Conservation (phyloP, 2,113 vertebrate species). For the Psettodes erumei region DNA sequence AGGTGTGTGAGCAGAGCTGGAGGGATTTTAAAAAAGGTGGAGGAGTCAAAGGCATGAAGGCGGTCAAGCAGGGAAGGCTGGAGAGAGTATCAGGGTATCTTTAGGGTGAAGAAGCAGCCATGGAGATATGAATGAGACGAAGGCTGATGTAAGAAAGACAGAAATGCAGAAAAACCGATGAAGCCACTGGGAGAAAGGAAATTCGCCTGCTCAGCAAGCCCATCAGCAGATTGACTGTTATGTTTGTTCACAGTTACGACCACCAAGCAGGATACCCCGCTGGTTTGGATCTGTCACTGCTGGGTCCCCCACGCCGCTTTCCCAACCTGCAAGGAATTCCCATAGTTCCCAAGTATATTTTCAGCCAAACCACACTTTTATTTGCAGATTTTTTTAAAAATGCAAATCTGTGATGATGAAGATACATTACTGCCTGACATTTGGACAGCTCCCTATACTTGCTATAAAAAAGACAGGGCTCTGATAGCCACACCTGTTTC, state of each 20-base stretch:
- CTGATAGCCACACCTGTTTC: neutral
- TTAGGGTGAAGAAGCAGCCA: neutral
- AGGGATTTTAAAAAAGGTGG: neutral
- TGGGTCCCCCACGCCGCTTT: slow-evolving; percentile 21
- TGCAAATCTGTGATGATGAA: neutral
- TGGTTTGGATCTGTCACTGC: slow-evolving; percentile 28
- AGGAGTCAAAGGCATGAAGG: neutral
- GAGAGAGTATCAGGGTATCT: neutral
- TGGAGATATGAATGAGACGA: neutral
- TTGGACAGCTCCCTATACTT: no score
- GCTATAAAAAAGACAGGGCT: neutral
- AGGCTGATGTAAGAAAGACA: neutral
- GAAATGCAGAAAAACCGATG: neutral
- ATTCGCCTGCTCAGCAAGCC: slow-evolving; percentile 9
- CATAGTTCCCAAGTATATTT: neutral
- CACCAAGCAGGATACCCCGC: slow-evolving; percentile 12
- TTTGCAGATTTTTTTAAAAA: neutral
- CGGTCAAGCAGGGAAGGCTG: neutral
- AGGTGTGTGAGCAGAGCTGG: neutral
- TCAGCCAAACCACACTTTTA: neutral
- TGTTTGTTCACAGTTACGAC: slow-evolving; percentile 41
- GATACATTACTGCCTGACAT: neutral
- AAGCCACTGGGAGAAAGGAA: neutral
- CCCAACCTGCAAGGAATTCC: slow-evolving; percentile 12
- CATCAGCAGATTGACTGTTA: slow-evolving; percentile 35